phyloP scores from a whole-genome alignment of 2,113 vertebrate species.

The Numida meleagris region DNA sequence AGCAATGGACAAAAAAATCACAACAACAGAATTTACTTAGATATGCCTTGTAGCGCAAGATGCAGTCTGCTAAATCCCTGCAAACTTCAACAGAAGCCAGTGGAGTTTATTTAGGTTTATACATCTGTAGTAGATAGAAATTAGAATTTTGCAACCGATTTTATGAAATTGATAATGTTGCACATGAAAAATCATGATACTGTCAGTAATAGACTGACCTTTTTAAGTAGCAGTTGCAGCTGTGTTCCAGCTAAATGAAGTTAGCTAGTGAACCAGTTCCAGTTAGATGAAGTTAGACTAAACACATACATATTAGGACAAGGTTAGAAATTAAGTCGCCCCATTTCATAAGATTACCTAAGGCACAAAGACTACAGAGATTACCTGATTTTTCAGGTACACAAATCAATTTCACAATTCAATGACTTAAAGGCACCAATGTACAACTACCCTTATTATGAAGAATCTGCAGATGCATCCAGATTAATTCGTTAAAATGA shows the following conservation, averaged over 20 bases:
- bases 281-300: background rate
- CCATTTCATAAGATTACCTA: background rate
- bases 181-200: background rate
- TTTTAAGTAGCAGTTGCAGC: background rate
- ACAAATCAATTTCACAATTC: background rate
- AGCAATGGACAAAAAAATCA: background rate
- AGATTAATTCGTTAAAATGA: background rate
- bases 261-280: background rate
- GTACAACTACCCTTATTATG: background rate
- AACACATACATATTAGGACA: background rate
- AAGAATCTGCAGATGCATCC: background rate
- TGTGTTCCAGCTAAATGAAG: background rate
- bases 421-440: background rate
- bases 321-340: background rate
- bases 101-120: background rate
- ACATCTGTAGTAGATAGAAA: background rate
- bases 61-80: background rate
- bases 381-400: background rate
- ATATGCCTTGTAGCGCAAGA: background rate
- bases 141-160: background rate
- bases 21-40: slow-evolving; percentile 8
- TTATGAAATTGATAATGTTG: background rate
- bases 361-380: background rate
- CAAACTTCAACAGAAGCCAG: background rate
- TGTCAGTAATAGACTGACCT: background rate